Evolutionary conservation across 2,113 vertebrate genomes (phyloP), one percentile per base, ranked within the genome.

Genomic region (Indicator maculatus): DNA sequence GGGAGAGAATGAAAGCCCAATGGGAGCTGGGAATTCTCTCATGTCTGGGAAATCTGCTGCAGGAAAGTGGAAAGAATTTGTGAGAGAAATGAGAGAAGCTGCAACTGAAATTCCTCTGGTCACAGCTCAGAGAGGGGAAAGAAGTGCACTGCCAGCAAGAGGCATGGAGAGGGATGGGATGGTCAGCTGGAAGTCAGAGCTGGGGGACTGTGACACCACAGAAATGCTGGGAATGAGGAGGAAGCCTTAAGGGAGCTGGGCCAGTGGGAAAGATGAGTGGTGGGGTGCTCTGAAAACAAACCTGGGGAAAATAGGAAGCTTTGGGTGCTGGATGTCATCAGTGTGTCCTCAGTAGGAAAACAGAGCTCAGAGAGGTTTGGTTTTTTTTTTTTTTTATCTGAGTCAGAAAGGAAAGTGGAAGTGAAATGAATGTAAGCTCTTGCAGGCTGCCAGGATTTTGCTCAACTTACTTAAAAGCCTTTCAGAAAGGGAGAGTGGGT

Each of bases 31-130:
- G 85, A 90, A 93, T 90, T 88, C 90, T 93, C 63, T 72, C 71
- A 74, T 5, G 53, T 84, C 92, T 95, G 92, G 83, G 87, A 94
- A 96, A 90, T 53, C 31, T 86, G 83, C 91, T 81, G 80, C 71
- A 75, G 75, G 41, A 86, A 93, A 86, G 88, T 1, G 14, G 93
- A 89, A 95, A 95, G 52, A 72, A 78, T 93, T 96, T 93, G 84
- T 79, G 81, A 70, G n/a, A 79, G 64, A 82, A 84, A 89, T 44
- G 5, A 58, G 88, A 92, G 58, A 84, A 78, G 72, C 78, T 89
- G 82, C 72, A 90, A 71, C 67, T 44, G 56, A 70, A 93, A 90
- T 90, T 95, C 89, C 80, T 90, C 72, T 83, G 73, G 36, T 90
- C 33, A 2, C 5, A 44, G 72, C 79, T 90, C 39, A 45, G 87